Conservation (phyloP, 2,113 vertebrate genomes). For the Actenoides lindsayi region DNA sequence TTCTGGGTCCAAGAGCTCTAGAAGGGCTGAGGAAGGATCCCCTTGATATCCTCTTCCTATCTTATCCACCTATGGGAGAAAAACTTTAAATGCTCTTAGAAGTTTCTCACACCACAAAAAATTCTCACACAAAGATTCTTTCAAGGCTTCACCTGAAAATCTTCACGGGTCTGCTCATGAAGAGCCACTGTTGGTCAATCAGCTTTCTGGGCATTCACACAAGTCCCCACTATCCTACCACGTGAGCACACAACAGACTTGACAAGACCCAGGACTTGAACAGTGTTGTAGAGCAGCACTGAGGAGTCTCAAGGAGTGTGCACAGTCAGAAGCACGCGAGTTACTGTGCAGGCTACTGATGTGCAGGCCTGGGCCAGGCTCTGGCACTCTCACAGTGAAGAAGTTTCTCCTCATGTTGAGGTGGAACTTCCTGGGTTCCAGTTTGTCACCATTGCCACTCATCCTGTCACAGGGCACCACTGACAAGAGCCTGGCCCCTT, state of each 20-base stretch:
- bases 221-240: neutral
- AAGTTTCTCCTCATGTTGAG: too few species aligned
- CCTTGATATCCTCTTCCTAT: slow-evolving; percentile 98
- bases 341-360: neutral
- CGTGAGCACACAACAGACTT: neutral
- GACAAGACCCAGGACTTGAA: neutral
- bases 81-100: neutral
- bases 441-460: too few species aligned
- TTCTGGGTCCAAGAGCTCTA: slow-evolving; percentile 95
- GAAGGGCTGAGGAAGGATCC: slow-evolving; percentile 92
- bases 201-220: neutral
- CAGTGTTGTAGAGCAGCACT: neutral
- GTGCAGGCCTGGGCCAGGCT: too few species aligned
- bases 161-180: neutral
- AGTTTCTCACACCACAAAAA: neutral
- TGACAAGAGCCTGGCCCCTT: too few species aligned
- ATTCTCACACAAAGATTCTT: neutral
- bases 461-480: too few species aligned
- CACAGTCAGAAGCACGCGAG: neutral
- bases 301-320: neutral
- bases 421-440: too few species aligned
- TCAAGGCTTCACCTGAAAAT: neutral
- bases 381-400: too few species aligned
- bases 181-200: neutral
- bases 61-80: slow-evolving; percentile 89